Evolutionary conservation across 2,113 vertebrate species (phyloP).

Genomic region (Misgurnus mizolepis): DNA sequence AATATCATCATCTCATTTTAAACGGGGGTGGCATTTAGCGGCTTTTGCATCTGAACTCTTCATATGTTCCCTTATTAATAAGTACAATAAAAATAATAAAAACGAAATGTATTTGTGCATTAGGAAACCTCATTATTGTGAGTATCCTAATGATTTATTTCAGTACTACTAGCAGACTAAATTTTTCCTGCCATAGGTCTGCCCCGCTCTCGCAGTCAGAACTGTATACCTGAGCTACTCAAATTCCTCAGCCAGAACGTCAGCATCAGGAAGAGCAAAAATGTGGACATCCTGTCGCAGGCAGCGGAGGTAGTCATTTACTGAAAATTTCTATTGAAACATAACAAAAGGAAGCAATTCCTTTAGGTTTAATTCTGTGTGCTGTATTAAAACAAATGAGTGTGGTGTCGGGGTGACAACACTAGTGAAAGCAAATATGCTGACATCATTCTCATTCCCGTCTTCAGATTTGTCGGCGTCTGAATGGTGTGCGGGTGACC

Average conservation of each 20-base stretch:
- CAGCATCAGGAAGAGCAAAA: slow-evolving; percentile 93
- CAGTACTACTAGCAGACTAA: neutral
- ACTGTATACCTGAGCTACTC: slow-evolving; percentile 89
- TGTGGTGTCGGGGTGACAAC: too few relatives aligned
- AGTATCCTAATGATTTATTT: neutral
- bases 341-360: too few relatives aligned
- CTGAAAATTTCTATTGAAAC: neutral
- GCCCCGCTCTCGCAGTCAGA: slow-evolving; percentile 90
- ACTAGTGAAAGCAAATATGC: too few relatives aligned
- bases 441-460: neutral
- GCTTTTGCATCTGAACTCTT: too few relatives aligned
- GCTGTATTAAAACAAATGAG: neutral
- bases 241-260: slow-evolving; percentile 90
- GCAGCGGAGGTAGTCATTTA: slow-evolving; percentile 88
- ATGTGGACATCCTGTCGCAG: slow-evolving; percentile 98
- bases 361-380: neutral
- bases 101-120: too few relatives aligned
- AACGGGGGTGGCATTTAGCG: too few relatives aligned
- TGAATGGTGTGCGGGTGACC: slow-evolving; percentile 95
- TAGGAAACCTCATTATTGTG: neutral
- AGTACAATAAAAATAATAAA: neutral
- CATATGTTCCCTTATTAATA: neutral
- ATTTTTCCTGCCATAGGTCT: slow-evolving; percentile 76
- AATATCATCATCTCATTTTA: too few relatives aligned
- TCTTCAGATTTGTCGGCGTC: slow-evolving; percentile 85